Base-by-base conservation (phyloP, 2,888 invertebrate genomes). In the Drosophila borborema region DNA sequence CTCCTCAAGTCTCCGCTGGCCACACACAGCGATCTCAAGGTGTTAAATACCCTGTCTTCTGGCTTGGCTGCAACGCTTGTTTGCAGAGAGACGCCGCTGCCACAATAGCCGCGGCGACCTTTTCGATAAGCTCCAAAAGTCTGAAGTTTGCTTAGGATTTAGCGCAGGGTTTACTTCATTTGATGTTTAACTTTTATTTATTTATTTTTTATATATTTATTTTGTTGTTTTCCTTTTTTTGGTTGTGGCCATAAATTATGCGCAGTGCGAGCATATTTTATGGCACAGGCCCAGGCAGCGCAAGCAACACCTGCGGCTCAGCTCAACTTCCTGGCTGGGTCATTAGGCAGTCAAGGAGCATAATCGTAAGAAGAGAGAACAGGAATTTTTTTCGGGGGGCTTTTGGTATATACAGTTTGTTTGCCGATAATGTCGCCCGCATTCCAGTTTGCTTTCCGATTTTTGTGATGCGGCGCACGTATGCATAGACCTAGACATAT, bases 341-440 rank as follows among this genome's bases (percentile, higher is more conserved):
- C 80, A 86, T 86, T 86, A 81, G 74, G 84, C 82, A 88, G 86
- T 88, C 86, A 71, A 71, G 63, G 67, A 70, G 80, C 83, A 79
- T 82, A 77, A 74, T 38, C 54, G 8, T 53, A 45, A 53, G 10
- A 36, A 31, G 45, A 53, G 38, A 20, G 14, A 43, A 36, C 4
- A 16, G 20, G 43, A 65, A 63, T 56, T 46, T 56, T 64, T 45
- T 28, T 28, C 5, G 41, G 12, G 49, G 36, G 64, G 63, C 63
- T 43, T 43, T 64, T 3, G 34, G 74, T 56, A 58, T 65, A 68
- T 56, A 54, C 72, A 62, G 62, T 62, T 74, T 68, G 72, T 72
- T 74, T 78, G 80, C 68, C 71, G 82, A 80, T 82, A 81, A 79
- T 82, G 80, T 86, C 74, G 80, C 86, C 80, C 76, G 74, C 81